These are phyloP conservation scores for Actenoides hombroni DNA, from an alignment of 2,113 vertebrate genomes.

Conservation along the genomic window DNA sequence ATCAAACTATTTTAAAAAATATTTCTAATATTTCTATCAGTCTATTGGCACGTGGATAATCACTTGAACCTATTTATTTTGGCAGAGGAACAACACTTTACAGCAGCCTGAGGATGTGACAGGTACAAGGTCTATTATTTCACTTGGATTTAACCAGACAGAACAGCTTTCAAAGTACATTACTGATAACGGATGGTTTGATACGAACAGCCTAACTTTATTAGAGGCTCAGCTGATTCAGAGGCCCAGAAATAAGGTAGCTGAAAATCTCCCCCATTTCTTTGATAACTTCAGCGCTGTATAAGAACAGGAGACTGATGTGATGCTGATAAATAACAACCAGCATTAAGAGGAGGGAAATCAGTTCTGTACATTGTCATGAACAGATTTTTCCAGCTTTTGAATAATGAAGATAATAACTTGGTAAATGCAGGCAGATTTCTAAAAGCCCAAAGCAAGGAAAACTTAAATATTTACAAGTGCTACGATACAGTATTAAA, in stretches of 20 bases:
- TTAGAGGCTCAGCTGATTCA: constrained; percentile 45
- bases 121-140: constrained; percentile 50
- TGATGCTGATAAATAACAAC: constrained; percentile 6
- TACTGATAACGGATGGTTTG: constrained; percentile 54
- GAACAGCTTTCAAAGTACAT: constrained; percentile 61
- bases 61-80: constrained; percentile 17
- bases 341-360: neutral
- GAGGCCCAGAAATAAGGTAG: constrained; percentile 37
- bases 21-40: neutral
- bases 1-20: neutral
- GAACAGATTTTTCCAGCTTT: neutral
- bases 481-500: neutral
- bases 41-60: neutral
- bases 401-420: neutral
- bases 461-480: neutral
- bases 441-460: neutral
- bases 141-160: constrained; percentile 51
- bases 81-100: neutral
- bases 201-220: constrained; percentile 44
- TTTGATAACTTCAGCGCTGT: neutral
- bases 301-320: neutral
- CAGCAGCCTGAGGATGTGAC: constrained; percentile 43
- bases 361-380: neutral
- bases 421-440: neutral
- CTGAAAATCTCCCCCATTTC: neutral